phyloP scores from a whole-genome alignment of 2,113 vertebrate species.

The Orientallactaga bullata region DNA sequence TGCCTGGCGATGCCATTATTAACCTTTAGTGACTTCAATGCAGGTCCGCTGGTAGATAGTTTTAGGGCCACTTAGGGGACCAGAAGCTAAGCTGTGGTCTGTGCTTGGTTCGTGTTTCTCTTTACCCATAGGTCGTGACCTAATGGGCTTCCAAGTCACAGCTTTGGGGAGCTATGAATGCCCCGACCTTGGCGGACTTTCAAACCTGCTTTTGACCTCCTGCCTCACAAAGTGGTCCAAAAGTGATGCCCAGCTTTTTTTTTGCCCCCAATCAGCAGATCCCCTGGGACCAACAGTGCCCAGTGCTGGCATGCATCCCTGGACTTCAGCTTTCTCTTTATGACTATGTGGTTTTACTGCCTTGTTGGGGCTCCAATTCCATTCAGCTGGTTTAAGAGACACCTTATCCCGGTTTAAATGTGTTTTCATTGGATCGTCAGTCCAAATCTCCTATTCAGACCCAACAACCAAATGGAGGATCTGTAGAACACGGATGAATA shows the following conservation, averaged over 20 bases:
- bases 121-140: not conserved
- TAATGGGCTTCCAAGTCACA: not conserved
- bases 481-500: not conserved
- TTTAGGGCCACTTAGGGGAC: not conserved
- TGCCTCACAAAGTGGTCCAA: not conserved
- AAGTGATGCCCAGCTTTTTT: not conserved
- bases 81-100: not conserved
- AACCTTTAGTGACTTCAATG: not conserved
- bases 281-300: not conserved
- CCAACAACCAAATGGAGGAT: not conserved
- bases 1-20: too few relatives aligned
- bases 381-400: not conserved
- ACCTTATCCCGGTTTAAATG: not conserved
- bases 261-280: not conserved
- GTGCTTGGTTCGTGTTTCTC: not conserved
- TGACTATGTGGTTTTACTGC: fast-evolving
- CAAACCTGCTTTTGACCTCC: not conserved
- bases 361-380: not conserved
- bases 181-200: too few relatives aligned
- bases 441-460: not conserved
- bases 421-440: not conserved
- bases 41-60: not conserved
- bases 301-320: fast-evolving
- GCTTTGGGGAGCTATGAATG: not conserved
- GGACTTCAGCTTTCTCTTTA: too few relatives aligned